A percentile compares a stretch with the other conserved stretches of the same genome.
These are phyloP conservation scores for Eidolon dupreanum DNA, from an alignment of 2,797 vertebrate species.

Conservation along the genomic window DNA sequence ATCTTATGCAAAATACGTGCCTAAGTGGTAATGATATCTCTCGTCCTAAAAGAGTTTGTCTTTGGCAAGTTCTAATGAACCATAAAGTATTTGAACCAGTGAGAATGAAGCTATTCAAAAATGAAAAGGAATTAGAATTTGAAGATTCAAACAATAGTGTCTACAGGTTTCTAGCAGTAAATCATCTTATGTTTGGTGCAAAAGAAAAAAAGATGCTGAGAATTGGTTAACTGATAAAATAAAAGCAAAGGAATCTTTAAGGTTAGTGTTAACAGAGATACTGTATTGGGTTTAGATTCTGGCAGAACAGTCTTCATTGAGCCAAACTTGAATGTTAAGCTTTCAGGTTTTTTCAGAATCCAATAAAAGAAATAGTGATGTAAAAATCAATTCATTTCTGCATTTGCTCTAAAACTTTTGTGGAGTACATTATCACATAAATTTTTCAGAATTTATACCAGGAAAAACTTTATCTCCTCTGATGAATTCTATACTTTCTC, in stretches of 20 bases:
- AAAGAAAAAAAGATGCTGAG: constrained; percentile 73
- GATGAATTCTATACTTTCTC: neutral
- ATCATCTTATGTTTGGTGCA: constrained; percentile 56
- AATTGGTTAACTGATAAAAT: constrained; percentile 76
- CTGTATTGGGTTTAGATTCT: neutral
- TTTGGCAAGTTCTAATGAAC: constrained; percentile 94
- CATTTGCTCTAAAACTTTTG: neutral
- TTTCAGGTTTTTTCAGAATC: constrained; percentile 27
- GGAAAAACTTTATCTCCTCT: neutral
- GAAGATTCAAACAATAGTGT: constrained; percentile 90
- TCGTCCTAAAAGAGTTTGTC: constrained; percentile 88
- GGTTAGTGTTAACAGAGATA: constrained; percentile 79
- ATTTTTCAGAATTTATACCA: constrained; percentile 32
- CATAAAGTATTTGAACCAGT: constrained; percentile 91
- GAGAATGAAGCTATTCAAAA: constrained; percentile 89
- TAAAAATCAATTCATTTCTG: neutral
- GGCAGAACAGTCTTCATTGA: neutral
- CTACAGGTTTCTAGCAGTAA: constrained; percentile 88
- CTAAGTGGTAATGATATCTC: constrained; percentile 91
- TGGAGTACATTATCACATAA: neutral
- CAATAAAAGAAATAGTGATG: neutral
- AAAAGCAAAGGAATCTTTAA: constrained; percentile 82
- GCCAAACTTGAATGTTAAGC: neutral
- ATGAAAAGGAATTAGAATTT: constrained; percentile 88
- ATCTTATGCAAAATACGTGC: constrained; percentile 92